Evolutionary conservation across 2,797 vertebrate genomes (phyloP).

Genomic region (Lagocephalus sceleratus): DNA sequence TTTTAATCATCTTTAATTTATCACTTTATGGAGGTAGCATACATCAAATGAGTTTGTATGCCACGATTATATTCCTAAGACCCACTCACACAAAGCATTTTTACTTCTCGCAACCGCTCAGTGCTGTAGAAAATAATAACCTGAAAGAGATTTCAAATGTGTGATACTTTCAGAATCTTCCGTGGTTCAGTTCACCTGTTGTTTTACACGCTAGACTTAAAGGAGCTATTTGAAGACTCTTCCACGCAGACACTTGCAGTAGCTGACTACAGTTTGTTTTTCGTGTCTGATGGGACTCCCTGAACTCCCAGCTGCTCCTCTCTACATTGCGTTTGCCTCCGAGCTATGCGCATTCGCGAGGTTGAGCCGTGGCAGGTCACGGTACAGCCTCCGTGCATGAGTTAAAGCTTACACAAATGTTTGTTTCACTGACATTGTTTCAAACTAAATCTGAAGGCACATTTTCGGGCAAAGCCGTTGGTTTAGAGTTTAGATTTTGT

Average conservation of each 20-base stretch:
- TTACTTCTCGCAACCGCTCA: background rate
- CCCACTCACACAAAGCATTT: too few relatives aligned
- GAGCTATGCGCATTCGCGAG: slow-evolving; percentile 22
- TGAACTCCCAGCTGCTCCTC: slow-evolving; percentile 9
- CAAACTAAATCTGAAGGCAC: background rate
- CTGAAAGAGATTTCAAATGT: too few relatives aligned
- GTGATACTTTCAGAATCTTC: too few relatives aligned
- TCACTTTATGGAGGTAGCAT: too few relatives aligned
- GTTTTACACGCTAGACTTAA: too few relatives aligned
- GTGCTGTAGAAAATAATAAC: slow-evolving; percentile 32
- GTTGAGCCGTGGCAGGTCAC: slow-evolving; percentile 12
- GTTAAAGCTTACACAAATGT: slow-evolving; percentile 30
- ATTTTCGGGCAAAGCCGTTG: background rate
- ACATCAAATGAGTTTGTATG: too few relatives aligned
- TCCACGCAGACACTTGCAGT: too few relatives aligned
- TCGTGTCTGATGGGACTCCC: slow-evolving; percentile 19
- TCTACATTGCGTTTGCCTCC: too few relatives aligned
- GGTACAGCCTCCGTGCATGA: slow-evolving; percentile 20
- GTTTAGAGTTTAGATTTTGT: background rate
- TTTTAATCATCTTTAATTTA: too few relatives aligned
- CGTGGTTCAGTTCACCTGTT: too few relatives aligned
- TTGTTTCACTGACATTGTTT: slow-evolving; percentile 5
- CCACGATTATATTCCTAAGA: too few relatives aligned
- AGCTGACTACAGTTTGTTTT: slow-evolving; percentile 47
- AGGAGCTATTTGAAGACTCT: too few relatives aligned